Evolutionary conservation across 2,113 vertebrate genomes (phyloP).

Genomic region (Zapornia atra): DNA sequence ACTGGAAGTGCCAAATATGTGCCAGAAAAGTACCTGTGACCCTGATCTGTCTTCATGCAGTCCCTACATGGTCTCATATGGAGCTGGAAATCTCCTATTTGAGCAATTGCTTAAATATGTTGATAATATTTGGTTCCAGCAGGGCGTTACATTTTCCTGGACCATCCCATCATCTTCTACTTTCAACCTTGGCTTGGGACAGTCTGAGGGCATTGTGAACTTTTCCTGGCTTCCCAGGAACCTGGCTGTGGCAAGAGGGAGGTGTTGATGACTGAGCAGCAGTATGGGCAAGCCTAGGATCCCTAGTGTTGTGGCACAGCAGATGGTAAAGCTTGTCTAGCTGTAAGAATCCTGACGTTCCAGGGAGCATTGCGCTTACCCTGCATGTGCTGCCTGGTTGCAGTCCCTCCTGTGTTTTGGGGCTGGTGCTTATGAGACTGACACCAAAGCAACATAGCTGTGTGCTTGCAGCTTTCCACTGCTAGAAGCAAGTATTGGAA

Average conservation of each 20-base stretch:
- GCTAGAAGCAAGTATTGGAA: not conserved
- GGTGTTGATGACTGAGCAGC: not conserved
- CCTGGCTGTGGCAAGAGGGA: not conserved
- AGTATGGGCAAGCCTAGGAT: not conserved
- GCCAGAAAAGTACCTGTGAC: not conserved
- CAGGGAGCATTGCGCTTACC: rapidly evolving
- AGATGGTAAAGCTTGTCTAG: not conserved
- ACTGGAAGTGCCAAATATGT: not conserved
- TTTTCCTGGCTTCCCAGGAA: not conserved
- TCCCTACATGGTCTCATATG: rapidly evolving
- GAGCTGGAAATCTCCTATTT: not conserved
- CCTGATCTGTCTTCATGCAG: not conserved
- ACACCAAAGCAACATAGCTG: not conserved
- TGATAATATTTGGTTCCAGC: not conserved
- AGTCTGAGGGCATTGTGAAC: not conserved
- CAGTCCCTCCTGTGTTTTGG: rapidly evolving
- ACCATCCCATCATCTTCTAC: rapidly evolving
- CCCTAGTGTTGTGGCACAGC: rapidly evolving
- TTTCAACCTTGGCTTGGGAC: not conserved
- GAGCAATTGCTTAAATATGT: not conserved
- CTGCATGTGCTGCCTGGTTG: rapidly evolving
- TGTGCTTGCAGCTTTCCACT: not conserved
- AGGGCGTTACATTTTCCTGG: not conserved
- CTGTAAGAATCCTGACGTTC: not conserved
- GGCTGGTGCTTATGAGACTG: not conserved